A percentile compares a stretch with the other conserved stretches of the same genome.
These are phyloP conservation scores for Remorina albescens DNA, from an alignment of 2,797 vertebrate genomes.

Conservation along the genomic window DNA sequence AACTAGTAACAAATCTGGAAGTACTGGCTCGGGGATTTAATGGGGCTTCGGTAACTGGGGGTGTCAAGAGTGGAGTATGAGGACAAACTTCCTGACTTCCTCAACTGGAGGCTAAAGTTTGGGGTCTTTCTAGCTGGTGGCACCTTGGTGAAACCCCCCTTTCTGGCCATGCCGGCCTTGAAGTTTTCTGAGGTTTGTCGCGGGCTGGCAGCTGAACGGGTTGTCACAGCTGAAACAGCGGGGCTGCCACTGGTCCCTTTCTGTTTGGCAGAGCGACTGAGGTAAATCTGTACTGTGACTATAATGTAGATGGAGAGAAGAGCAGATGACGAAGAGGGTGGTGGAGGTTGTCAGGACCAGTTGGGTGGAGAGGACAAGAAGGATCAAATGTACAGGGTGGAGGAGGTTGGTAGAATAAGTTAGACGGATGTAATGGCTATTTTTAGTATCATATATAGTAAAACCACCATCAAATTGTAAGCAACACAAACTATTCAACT, in stretches of 20 bases:
- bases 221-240: constrained; percentile 62
- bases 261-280: constrained; percentile 81
- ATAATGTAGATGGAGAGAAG: constrained; percentile 69
- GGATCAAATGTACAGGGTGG: constrained; percentile 39
- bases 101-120: constrained; percentile 80
- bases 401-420: constrained; percentile 60
- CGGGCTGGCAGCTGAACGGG: constrained; percentile 41
- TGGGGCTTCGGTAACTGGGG: constrained; percentile 87
- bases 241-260: constrained; percentile 67
- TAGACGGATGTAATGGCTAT: constrained; percentile 46
- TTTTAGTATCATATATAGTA: constrained; percentile 27
- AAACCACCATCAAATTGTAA: constrained; percentile 34
- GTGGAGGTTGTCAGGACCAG: constrained; percentile 62
- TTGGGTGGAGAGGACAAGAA: constrained; percentile 57
- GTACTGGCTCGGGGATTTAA: constrained; percentile 88
- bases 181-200: constrained; percentile 71
- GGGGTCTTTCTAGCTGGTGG: constrained; percentile 72
- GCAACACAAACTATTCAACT: constrained; percentile 43
- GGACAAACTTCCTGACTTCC: constrained; percentile 83
- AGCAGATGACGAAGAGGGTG: constrained; percentile 61
- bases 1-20: constrained; percentile 87
- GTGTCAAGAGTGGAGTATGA: constrained; percentile 81
- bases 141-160: constrained; percentile 37
- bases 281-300: constrained; percentile 89
- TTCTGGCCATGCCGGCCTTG: constrained; percentile 73